These are phyloP conservation scores for Epistrophe eligans DNA, from an alignment of 2,888 invertebrate genomes.

Conservation along the genomic window DNA sequence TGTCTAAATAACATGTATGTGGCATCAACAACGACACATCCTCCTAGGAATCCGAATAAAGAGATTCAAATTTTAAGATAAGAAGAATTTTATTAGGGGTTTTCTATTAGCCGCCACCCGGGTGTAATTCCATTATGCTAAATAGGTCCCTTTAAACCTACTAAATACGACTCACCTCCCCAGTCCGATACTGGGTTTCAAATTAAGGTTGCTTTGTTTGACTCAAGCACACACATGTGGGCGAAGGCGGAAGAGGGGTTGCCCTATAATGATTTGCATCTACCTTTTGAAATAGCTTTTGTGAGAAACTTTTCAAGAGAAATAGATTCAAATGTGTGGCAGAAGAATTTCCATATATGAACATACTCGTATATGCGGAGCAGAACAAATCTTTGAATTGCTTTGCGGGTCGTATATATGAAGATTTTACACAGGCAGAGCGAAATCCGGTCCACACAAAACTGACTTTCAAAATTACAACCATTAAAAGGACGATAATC, in stretches of 20 bases:
- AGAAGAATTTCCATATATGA: neutral
- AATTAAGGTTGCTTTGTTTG: conserved; percentile 70
- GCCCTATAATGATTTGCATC: conserved; percentile 68
- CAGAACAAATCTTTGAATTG: conserved; percentile 72
- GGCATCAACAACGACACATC: conserved; percentile 38
- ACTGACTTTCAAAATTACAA: conserved; percentile 69
- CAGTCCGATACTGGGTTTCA: conserved; percentile 45
- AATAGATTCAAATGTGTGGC: conserved; percentile 71
- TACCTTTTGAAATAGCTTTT: conserved; percentile 37
- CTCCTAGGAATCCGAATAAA: conserved; percentile 23
- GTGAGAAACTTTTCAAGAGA: conserved; percentile 59
- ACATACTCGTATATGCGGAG: neutral
- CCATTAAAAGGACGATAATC: conserved; percentile 75
- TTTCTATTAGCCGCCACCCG: conserved; percentile 75
- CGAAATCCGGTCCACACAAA: conserved; percentile 40
- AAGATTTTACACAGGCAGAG: conserved; percentile 30
- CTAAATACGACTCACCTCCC: conserved; percentile 73
- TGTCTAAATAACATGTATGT: conserved; percentile 48
- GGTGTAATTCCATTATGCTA: conserved; percentile 75
- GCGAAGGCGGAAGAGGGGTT: conserved; percentile 11
- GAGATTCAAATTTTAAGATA: conserved; percentile 68
- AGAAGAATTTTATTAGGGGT: conserved; percentile 72
- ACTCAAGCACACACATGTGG: conserved; percentile 43
- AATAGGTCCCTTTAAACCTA: conserved; percentile 76
- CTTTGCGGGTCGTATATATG: conserved; percentile 63